phyloP scores from a whole-genome alignment of 2,888 invertebrate genomes.

The Selenia dentaria region DNA sequence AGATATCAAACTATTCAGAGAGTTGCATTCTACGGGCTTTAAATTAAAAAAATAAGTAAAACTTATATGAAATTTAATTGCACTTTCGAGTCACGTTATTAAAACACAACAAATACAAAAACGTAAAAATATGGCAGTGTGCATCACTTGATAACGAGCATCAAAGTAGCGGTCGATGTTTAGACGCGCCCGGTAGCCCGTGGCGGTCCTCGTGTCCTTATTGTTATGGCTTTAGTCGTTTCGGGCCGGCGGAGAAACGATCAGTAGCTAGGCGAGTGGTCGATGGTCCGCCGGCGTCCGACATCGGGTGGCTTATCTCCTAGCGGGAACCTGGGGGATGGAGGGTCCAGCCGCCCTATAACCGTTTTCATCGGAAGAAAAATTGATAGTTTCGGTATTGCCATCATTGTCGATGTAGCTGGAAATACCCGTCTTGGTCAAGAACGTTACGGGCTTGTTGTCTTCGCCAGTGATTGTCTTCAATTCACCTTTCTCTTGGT shows the following conservation, averaged over 20 bases:
- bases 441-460: constrained; percentile 80
- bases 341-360: constrained; percentile 86
- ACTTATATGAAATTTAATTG: constrained; percentile 26
- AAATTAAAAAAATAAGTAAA: too few relatives aligned
- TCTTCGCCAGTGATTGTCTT: constrained; percentile 78
- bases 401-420: constrained; percentile 84
- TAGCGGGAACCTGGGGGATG: constrained; percentile 74
- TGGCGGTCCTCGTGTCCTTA: background rate
- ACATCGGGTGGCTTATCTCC: constrained; percentile 40
- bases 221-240: background rate
- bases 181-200: too few relatives aligned
- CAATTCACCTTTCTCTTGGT: constrained; percentile 77
- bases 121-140: constrained; percentile 66
- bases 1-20: too few relatives aligned
- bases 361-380: constrained; percentile 87
- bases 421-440: constrained; percentile 85
- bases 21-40: too few relatives aligned
- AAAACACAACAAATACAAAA: constrained; percentile 54
- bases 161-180: too few relatives aligned
- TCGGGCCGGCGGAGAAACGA: background rate
- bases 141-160: constrained; percentile 44
- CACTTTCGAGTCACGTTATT: constrained; percentile 38
- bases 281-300: background rate
- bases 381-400: constrained; percentile 75
- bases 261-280: background rate